A percentile compares a stretch with the other conserved stretches of the same genome.
Conservation (phyloP, 2,888 invertebrate genomes). For the Synanthedon vespiformis region DNA sequence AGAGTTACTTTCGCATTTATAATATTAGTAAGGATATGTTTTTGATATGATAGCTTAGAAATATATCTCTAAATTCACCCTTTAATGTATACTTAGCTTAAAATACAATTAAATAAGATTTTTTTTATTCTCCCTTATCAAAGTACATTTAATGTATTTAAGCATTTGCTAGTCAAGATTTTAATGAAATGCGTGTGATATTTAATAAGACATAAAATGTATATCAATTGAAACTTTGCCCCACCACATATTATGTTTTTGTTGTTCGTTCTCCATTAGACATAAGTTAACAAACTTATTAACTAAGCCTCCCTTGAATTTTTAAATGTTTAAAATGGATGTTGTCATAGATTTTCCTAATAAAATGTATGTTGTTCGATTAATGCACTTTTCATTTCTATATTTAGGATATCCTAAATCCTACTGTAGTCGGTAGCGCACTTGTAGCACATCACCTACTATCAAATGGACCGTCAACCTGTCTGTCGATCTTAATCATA, state of each 20-base stretch:
- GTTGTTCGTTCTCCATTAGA: not conserved
- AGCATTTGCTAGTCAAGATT: conserved; percentile 6
- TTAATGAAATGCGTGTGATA: not conserved
- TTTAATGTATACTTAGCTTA: too few relatives aligned
- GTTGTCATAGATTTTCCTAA: conserved; percentile 47
- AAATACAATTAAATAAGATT: not conserved
- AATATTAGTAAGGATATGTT: too few relatives aligned
- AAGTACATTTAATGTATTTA: not conserved
- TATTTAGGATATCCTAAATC: too few relatives aligned
- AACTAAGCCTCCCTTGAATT: conserved; percentile 9
- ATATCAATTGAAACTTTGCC: not conserved
- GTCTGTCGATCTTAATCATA: too few relatives aligned
- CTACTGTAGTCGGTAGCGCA: too few relatives aligned
- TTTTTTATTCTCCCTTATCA: not conserved
- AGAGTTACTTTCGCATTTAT: too few relatives aligned
- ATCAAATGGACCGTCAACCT: too few relatives aligned
- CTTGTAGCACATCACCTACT: too few relatives aligned
- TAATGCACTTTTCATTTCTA: conserved; percentile 10
- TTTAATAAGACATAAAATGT: not conserved
- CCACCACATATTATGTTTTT: not conserved
- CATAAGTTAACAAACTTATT: not conserved
- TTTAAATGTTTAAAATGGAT: conserved; percentile 30
- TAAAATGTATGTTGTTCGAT: conserved; percentile 48
- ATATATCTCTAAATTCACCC: too few relatives aligned
- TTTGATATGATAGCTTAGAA: too few relatives aligned